Evolutionary conservation across 2,113 vertebrate genomes (phyloP), one percentile per base, ranked within the genome.

Genomic region (Petromus typicus): DNA sequence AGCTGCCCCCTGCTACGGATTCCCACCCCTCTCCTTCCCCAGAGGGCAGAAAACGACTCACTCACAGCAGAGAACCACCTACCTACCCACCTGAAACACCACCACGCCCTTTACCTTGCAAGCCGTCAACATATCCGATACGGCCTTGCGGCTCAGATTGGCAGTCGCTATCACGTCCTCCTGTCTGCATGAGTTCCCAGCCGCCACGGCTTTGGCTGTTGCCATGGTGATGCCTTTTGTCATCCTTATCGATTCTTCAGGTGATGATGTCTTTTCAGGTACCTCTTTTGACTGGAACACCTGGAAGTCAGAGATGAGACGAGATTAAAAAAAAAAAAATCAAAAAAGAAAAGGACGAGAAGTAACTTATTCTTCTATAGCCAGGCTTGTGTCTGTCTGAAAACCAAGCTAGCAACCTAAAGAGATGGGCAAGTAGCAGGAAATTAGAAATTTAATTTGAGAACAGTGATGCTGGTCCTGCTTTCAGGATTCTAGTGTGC

Each of bases 171-270:
- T 99, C 97, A 99, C 99, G 5, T 99, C 99, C 89, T 99, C 99
- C 98, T 99, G 99, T 96, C 99, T 98, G 94, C 99, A 99, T 0
- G 99, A 99, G 98, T 99, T 99, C 79, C 99, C 99, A 2, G 99
- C 99, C n/a, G 99, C 99, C 93, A 99, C 99, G 0, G 99, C 99
- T 98, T 99, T 99, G 98, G 99, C 99, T 2, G 99, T 99, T 95
- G 99, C 99, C 96, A 98, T 98, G 97, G 99, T 99, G 99, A 99
- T 99, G 95, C 99, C 99, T 98, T 99, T 99, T 56, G 99, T 99
- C 99, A 99, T 99, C 83, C 99, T 99, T 92, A 99, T 99, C 34
- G 99, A 99, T 97, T 99, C 99, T 95, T 99, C 99, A 18, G 99
- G 99, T 86, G 99, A 99, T 79, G 99, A 99, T 67, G 98, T 98